Evolutionary conservation across 2,888 invertebrate species (phyloP).

Genomic region (Baronia brevicornis): DNA sequence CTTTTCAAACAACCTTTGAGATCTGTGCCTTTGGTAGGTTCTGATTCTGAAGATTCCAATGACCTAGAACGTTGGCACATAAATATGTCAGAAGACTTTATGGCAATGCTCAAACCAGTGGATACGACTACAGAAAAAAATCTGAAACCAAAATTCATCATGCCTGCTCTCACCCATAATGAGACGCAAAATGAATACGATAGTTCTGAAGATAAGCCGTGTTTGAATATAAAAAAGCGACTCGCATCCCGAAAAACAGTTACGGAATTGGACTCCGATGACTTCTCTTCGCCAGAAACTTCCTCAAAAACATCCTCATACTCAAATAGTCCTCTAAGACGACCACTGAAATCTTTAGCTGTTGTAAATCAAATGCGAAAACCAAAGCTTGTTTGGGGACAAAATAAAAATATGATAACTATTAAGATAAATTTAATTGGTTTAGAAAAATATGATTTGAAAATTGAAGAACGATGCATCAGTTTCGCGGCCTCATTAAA

Average conservation of each 20-base stretch:
- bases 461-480: slow-evolving; percentile 35
- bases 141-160: neutral
- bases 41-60: slow-evolving; percentile 31
- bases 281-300: slow-evolving; percentile 29
- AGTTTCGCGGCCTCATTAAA: slow-evolving; percentile 37
- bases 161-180: slow-evolving; percentile 9
- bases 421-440: slow-evolving; percentile 53
- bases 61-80: slow-evolving; percentile 38
- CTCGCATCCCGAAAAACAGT: slow-evolving; percentile 11
- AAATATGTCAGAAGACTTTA: slow-evolving; percentile 28
- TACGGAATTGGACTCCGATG: slow-evolving; percentile 34
- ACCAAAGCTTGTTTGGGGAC: slow-evolving; percentile 54
- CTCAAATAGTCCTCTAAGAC: slow-evolving; percentile 10
- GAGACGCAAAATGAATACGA: slow-evolving; percentile 4
- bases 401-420: slow-evolving; percentile 36
- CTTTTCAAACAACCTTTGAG: slow-evolving; percentile 32
- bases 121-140: neutral
- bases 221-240: slow-evolving; percentile 1
- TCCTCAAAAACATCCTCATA: slow-evolving; percentile 5
- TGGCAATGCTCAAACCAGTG: slow-evolving; percentile 19
- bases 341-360: slow-evolving; percentile 13
- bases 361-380: slow-evolving; percentile 26
- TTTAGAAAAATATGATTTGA: slow-evolving; percentile 41
- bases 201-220: slow-evolving; percentile 11
- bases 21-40: slow-evolving; percentile 41